Percentiles rank a stretch among this genome's conserved stretches.
These are phyloP conservation scores for Creontiades dilutus DNA, from an alignment of 2,888 invertebrate genomes.

Conservation along the genomic window DNA sequence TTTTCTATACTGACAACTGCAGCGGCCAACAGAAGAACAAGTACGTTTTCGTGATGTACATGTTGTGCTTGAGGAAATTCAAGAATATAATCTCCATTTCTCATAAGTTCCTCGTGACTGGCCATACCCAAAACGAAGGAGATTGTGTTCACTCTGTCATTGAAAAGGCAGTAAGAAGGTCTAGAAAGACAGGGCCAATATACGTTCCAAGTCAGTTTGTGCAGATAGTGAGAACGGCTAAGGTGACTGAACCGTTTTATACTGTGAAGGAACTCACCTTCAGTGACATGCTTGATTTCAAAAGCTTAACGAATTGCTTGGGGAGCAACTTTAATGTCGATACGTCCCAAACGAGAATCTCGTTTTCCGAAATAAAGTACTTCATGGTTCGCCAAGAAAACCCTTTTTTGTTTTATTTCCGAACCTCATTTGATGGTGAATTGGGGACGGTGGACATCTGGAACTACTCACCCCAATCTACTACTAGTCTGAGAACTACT, in stretches of 20 bases:
- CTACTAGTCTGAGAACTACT: background rate
- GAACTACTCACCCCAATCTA: slow-evolving; percentile 4
- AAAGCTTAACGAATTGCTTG: slow-evolving; percentile 72
- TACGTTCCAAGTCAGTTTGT: slow-evolving; percentile 73
- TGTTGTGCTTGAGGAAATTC: slow-evolving; percentile 55
- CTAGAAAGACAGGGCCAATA: slow-evolving; percentile 72
- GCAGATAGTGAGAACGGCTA: slow-evolving; percentile 76
- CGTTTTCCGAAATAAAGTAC: slow-evolving; percentile 12
- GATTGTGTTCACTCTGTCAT: slow-evolving; percentile 72
- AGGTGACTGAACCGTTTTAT: slow-evolving; percentile 75
- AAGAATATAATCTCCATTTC: slow-evolving; percentile 40
- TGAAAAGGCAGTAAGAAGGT: slow-evolving; percentile 71
- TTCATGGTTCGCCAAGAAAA: slow-evolving; percentile 19
- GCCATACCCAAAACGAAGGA: slow-evolving; percentile 48
- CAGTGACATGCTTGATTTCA: slow-evolving; percentile 75
- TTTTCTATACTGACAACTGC: slow-evolving; percentile 77
- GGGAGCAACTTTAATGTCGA: slow-evolving; percentile 42
- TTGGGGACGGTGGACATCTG: slow-evolving; percentile 32
- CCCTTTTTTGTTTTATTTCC: slow-evolving; percentile 13
- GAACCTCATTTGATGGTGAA: slow-evolving; percentile 27
- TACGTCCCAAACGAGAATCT: background rate
- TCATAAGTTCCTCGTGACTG: slow-evolving; percentile 49
- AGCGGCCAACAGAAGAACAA: slow-evolving; percentile 76
- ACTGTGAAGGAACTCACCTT: slow-evolving; percentile 76
- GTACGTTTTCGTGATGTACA: slow-evolving; percentile 74